Conservation (phyloP, 1,140 invertebrate species). For the Polypedilum pembai region DNA sequence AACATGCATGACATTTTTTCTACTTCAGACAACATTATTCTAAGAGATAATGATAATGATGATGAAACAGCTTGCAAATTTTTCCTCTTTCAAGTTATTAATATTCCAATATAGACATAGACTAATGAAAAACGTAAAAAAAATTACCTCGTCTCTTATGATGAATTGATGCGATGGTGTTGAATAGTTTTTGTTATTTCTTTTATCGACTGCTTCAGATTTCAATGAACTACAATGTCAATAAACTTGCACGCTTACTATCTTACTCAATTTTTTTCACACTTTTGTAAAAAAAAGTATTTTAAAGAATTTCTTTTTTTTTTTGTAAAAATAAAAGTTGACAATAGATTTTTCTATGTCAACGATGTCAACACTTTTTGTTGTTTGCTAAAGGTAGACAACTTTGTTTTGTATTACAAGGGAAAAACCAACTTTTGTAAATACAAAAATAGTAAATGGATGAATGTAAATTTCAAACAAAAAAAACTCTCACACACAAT, state of each 20-base stretch:
- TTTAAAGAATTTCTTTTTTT: no score
- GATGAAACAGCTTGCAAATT: background rate
- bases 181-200: background rate
- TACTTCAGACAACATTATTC: background rate
- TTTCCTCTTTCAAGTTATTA: background rate
- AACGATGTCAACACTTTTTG: no score
- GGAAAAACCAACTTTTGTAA: no score
- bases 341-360: no score
- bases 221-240: slow-evolving; percentile 11
- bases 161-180: background rate
- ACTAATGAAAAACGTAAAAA: background rate
- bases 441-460: background rate
- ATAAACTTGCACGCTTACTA: background rate
- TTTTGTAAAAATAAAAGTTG: no score
- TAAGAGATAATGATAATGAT: background rate
- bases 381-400: no score
- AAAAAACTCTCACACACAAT: background rate
- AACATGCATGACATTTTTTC: background rate
- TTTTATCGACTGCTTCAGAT: background rate
- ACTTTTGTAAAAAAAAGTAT: no score
- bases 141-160: background rate
- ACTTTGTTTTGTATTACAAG: no score
- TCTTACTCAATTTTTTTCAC: no score
- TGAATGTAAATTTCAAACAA: slow-evolving; percentile 6
- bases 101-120: background rate